These are phyloP conservation scores for Helicoverpa assulta DNA, from an alignment of 2,888 invertebrate genomes.

Conservation along the genomic window DNA sequence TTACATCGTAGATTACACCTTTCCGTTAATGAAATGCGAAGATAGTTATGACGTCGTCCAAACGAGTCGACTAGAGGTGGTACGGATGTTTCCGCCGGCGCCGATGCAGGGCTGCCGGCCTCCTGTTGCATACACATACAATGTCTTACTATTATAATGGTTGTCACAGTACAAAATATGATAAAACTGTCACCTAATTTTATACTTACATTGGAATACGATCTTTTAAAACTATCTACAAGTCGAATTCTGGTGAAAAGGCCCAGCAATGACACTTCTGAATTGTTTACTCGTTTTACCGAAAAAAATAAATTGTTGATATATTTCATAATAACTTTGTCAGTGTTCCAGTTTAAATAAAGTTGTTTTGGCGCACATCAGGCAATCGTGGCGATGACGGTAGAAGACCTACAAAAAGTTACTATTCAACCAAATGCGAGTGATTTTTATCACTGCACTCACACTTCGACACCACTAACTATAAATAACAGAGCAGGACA, in stretches of 20 bases:
- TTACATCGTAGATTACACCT: constrained; percentile 99
- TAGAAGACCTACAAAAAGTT: too few relatives aligned
- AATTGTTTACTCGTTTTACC: constrained; percentile 37
- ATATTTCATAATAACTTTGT: constrained; percentile 44
- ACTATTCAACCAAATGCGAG: too few relatives aligned
- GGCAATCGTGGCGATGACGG: not conserved
- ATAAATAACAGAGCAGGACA: too few relatives aligned
- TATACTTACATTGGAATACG: constrained; percentile 46
- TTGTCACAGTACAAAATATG: not conserved
- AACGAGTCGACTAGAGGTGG: constrained; percentile 94
- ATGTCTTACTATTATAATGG: not conserved
- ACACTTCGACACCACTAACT: too few relatives aligned
- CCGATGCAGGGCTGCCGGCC: constrained; percentile 17
- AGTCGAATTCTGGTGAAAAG: constrained; percentile 12
- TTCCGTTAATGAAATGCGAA: constrained; percentile 98
- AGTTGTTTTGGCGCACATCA: not conserved
- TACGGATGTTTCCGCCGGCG: constrained; percentile 28
- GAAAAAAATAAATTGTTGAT: constrained; percentile 48
- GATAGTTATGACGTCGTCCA: constrained; percentile 97
- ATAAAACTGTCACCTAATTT: constrained; percentile 3
- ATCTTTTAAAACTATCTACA: constrained; percentile 23
- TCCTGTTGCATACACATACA: constrained; percentile 29
- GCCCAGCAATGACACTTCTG: constrained; percentile 28
- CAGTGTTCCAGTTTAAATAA: too few relatives aligned
- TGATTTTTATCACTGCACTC: too few relatives aligned